These are phyloP conservation scores for Allacma fusca DNA, from an alignment of 2,888 invertebrate genomes.

Conservation along the genomic window DNA sequence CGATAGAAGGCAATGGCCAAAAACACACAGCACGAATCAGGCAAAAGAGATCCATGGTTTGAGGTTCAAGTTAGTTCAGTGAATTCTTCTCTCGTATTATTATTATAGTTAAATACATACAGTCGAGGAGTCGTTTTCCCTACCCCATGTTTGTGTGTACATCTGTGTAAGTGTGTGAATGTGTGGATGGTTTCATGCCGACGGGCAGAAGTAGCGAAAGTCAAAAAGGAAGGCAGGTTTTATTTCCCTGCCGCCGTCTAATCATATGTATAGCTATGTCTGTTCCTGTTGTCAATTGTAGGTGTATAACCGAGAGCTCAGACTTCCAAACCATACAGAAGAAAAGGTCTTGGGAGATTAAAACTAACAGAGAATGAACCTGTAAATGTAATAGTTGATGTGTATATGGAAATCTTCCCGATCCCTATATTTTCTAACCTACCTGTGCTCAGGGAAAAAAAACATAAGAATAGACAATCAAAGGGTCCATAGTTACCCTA, in stretches of 20 bases:
- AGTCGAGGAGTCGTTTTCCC: constrained; percentile 14
- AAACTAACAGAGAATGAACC: constrained; percentile 25
- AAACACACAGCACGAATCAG: constrained; percentile 38
- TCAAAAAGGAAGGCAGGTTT: constrained; percentile 38
- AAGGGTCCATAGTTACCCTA: constrained; percentile 23
- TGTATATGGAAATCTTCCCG: constrained; percentile 7
- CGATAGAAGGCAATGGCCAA: constrained; percentile 50
- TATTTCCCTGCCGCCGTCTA: constrained; percentile 26
- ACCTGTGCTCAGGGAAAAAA: constrained; percentile 18
- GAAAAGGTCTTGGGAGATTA: constrained; percentile 16
- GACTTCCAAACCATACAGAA: neutral
- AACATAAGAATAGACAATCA: constrained; percentile 28
- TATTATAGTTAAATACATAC: constrained; percentile 14
- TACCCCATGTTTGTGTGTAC: constrained; percentile 17
- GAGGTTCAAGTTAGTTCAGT: constrained; percentile 28
- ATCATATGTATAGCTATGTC: constrained; percentile 18
- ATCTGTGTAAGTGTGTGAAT: constrained; percentile 22
- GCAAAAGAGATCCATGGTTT: constrained; percentile 34
- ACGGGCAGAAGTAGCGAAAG: constrained; percentile 39
- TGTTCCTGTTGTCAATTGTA: constrained; percentile 35
- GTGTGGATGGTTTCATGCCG: constrained; percentile 36
- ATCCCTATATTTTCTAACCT: constrained; percentile 16
- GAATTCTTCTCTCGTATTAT: constrained; percentile 22
- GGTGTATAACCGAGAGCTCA: constrained; percentile 27
- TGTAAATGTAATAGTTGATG: constrained; percentile 7